A percentile compares a stretch with the other conserved stretches of the same genome.
These are phyloP conservation scores for Ennomos erosarius DNA, from an alignment of 2,888 invertebrate genomes.

Conservation along the genomic window DNA sequence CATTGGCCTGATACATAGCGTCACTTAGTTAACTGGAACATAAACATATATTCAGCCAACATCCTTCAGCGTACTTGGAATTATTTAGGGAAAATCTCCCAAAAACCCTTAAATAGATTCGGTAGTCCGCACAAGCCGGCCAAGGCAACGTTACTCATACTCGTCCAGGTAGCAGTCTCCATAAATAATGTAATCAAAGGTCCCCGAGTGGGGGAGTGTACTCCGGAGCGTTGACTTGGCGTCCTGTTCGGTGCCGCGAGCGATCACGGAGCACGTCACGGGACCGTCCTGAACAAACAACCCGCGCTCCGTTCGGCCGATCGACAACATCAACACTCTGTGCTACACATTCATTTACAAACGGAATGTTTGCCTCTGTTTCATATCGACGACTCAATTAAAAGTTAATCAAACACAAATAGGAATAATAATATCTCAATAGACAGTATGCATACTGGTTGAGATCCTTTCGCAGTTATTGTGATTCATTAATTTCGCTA, in stretches of 20 bases:
- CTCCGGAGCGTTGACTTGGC: background rate
- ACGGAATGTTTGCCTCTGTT: no score
- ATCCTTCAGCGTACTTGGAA: background rate
- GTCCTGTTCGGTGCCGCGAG: constrained; percentile 9
- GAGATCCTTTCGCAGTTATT: background rate
- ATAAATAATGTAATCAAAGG: constrained; percentile 16
- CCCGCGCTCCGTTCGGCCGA: background rate
- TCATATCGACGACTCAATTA: no score
- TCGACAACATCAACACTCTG: background rate
- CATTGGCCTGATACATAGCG: no score
- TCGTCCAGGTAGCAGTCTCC: constrained; percentile 4
- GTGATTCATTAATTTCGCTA: no score
- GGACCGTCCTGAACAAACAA: constrained; percentile 13
- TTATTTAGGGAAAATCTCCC: constrained; percentile 7
- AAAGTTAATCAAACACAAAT: no score
- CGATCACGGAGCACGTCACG: constrained; percentile 4
- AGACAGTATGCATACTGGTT: no score
- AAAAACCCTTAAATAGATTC: constrained; percentile 11
- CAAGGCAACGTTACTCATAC: constrained; percentile 8
- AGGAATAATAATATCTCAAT: no score
- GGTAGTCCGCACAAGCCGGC: background rate
- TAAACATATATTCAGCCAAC: no score
- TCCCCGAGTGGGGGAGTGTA: background rate
- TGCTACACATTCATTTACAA: no score
- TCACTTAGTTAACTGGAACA: no score